These are phyloP conservation scores for Drosophila longiperda DNA, from an alignment of 2,888 invertebrate genomes.

Conservation along the genomic window DNA sequence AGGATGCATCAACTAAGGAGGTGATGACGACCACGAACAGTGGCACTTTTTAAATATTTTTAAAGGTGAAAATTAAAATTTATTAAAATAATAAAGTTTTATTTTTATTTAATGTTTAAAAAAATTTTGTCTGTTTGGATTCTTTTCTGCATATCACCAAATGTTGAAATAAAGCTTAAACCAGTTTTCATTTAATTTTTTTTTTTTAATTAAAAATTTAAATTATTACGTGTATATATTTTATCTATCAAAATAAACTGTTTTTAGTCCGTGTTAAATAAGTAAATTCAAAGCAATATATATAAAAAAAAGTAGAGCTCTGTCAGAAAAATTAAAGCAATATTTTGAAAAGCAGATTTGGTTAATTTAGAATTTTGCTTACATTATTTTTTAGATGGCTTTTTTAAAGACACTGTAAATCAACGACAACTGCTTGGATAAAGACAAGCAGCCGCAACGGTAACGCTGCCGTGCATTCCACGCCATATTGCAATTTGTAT, in stretches of 20 bases:
- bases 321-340: not conserved
- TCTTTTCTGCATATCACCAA: not conserved
- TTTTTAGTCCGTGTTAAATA: not conserved
- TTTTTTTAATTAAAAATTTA: not conserved
- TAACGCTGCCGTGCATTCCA: conserved; percentile 70
- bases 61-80: not conserved
- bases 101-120: not conserved
- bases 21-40: conserved; percentile 45
- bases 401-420: conserved; percentile 33
- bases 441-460: conserved; percentile 73
- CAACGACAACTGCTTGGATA: conserved; percentile 64
- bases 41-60: conserved; percentile 13
- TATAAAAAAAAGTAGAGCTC: not conserved
- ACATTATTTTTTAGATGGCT: not conserved
- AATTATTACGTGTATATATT: not conserved
- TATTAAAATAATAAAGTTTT: not conserved
- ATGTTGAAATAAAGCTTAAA: not conserved
- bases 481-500: conserved; percentile 74
- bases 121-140: not conserved
- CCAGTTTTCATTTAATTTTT: not conserved
- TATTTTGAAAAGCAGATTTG: not conserved
- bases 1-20: conserved; percentile 75
- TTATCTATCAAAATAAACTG: not conserved
- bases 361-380: not conserved
- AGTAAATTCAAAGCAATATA: not conserved